phyloP scores from a whole-genome alignment of 1,140 invertebrate species.

The Mamestra configurata region DNA sequence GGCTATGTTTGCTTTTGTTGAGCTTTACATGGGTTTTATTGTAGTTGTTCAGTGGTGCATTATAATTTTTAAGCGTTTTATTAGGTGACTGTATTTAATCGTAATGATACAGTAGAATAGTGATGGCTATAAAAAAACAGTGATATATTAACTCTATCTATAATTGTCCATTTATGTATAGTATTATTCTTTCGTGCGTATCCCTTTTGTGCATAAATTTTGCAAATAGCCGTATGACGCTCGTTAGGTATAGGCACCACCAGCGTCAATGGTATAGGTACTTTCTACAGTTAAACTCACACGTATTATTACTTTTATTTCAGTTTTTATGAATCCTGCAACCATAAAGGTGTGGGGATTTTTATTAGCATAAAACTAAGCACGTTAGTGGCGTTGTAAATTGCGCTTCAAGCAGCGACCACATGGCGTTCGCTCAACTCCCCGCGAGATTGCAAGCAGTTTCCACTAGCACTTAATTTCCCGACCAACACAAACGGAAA shows the following conservation, averaged over 20 bases:
- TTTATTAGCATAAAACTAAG: slow-evolving; percentile 49
- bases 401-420: slow-evolving; percentile 62
- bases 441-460: slow-evolving; percentile 75
- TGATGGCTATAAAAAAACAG: too few relatives aligned
- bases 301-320: slow-evolving; percentile 39
- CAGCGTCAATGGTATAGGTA: neutral
- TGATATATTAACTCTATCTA: too few relatives aligned
- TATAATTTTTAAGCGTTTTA: neutral
- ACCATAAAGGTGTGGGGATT: slow-evolving; percentile 25
- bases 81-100: neutral
- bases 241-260: neutral
- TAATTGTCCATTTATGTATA: too few relatives aligned
- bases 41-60: neutral
- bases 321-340: slow-evolving; percentile 13
- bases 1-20: neutral
- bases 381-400: slow-evolving; percentile 52
- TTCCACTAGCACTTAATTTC: slow-evolving; percentile 83
- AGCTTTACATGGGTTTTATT: neutral
- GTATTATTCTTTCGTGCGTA: neutral
- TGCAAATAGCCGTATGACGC: neutral
- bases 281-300: slow-evolving; percentile 4
- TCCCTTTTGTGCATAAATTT: slow-evolving; percentile 8
- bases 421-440: slow-evolving; percentile 67
- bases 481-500: slow-evolving; percentile 85
- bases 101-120: too few relatives aligned